Conservation (phyloP, 2,888 invertebrate species). For the Furcula furcula region DNA sequence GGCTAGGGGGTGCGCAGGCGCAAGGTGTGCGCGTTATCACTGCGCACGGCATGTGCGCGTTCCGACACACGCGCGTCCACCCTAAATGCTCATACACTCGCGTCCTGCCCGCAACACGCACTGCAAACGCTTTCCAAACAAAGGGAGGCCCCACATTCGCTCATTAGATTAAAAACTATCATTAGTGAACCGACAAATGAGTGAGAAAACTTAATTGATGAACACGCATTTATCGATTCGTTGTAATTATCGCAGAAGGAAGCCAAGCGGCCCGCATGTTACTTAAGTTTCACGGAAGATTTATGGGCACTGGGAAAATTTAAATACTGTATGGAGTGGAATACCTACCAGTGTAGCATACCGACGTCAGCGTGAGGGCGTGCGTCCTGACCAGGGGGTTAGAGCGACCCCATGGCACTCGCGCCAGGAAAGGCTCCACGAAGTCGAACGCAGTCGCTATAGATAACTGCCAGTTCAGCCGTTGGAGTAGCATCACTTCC, state of each 20-base stretch:
- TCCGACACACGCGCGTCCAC: conserved; percentile 66
- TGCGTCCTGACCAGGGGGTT: conserved; percentile 85
- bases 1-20: conserved; percentile 61
- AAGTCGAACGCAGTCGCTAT: conserved; percentile 91
- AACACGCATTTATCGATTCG: conserved; percentile 49
- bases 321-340: background rate
- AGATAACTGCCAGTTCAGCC: conserved; percentile 90
- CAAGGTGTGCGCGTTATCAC: conserved; percentile 79
- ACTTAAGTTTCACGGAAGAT: conserved; percentile 26
- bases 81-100: conserved; percentile 38
- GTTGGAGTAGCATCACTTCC: conserved; percentile 89
- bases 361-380: conserved; percentile 88
- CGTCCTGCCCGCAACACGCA: conserved; percentile 47
- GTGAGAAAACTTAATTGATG: conserved; percentile 34
- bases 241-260: conserved; percentile 50
- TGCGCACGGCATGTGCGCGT: conserved; percentile 72
- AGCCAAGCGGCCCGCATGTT: conserved; percentile 57
- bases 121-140: conserved; percentile 55
- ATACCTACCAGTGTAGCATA: conserved; percentile 89
- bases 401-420: conserved; percentile 82
- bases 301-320: conserved; percentile 10
- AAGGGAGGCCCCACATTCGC: conserved; percentile 46
- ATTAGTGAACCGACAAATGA: conserved; percentile 28
- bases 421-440: conserved; percentile 88
- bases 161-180: conserved; percentile 33